Evolutionary conservation across 2,113 vertebrate genomes (phyloP), one percentile per base, ranked within the genome.

Genomic region (Amphiprion ocellaris): DNA sequence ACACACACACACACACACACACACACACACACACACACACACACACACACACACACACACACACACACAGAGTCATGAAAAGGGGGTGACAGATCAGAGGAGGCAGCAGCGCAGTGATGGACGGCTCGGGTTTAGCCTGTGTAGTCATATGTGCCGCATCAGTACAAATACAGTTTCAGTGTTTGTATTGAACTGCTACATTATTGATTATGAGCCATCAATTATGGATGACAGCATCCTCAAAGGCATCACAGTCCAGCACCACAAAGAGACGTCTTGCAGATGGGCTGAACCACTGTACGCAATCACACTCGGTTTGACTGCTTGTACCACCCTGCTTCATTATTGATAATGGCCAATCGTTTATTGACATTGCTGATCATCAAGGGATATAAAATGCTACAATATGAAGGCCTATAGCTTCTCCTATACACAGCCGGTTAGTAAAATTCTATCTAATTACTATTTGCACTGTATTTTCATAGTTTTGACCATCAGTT

Each of bases 141-240:
- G 77, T 83, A 84, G 74, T 76, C 77, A 87, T 76, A 87, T 79
- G 56, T 21, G 53, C 80, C 30, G 63, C 77, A 73, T 84, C 83
- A 84, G 89, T 85, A 82, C 90, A 87, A 90, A 91, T 85, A 89
- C 70, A 83, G 81, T 88, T 79, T 83, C 77, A 58, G 85, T 83
- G 86, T 90, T 92, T 89, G 84, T 93, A 92, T 92, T 92, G 82
- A 92, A 92, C 87, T 69, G 56, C 76, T 92, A 86, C 88, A 93
- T 94, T 93, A 93, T 92, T 92, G 88, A 93, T 91, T 83, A 77
- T 68, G 70, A 79, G 56, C 56, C 67, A 92, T 92, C 82, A 85
- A 93, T 92, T 86, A 94, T 92, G 69, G 68, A 93, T 92, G 62
- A 24, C 66, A 73, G 84, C 75, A 76, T 82, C 81, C 88, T 88